Conservation (phyloP, 2,888 invertebrate species). For the Anthophora plumipes region DNA sequence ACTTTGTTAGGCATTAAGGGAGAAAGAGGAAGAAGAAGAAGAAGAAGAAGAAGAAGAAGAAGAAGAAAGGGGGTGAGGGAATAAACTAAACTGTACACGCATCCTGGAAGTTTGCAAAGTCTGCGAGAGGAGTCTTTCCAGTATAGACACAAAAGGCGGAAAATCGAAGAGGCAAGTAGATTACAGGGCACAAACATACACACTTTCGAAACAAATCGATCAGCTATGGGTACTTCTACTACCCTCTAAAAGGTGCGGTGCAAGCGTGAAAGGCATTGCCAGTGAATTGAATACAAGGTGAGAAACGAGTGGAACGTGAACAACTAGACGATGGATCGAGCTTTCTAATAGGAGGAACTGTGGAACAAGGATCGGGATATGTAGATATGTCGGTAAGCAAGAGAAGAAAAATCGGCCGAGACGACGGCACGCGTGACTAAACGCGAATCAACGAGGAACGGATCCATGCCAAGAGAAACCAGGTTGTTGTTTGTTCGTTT, state of each 20-base stretch:
- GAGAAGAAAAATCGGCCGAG: constrained; percentile 20
- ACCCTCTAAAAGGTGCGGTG: constrained; percentile 37
- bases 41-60: background rate
- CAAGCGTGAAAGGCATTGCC: constrained; percentile 22
- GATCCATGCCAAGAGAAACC: background rate
- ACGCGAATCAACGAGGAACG: constrained; percentile 4
- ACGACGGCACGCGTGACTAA: constrained; percentile 22
- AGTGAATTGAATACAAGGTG: constrained; percentile 1
- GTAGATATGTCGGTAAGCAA: background rate
- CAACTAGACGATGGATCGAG: constrained; percentile 5
- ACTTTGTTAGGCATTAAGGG: background rate
- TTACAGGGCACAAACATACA: background rate
- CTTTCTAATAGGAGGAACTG: background rate
- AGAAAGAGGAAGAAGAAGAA: background rate
- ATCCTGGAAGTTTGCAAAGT: background rate
- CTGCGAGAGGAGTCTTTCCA: background rate
- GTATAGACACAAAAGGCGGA: too few species aligned
- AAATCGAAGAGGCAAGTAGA: too few species aligned
- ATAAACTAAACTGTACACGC: constrained; percentile 8
- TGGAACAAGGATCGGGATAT: background rate
- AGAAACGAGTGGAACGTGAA: background rate
- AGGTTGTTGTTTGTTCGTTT: background rate
- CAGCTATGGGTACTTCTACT: constrained; percentile 23
- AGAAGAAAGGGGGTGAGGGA: background rate
- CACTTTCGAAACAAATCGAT: constrained; percentile 1